phyloP scores from a whole-genome alignment of 2,888 invertebrate genomes.

The Aphodius sticticus region DNA sequence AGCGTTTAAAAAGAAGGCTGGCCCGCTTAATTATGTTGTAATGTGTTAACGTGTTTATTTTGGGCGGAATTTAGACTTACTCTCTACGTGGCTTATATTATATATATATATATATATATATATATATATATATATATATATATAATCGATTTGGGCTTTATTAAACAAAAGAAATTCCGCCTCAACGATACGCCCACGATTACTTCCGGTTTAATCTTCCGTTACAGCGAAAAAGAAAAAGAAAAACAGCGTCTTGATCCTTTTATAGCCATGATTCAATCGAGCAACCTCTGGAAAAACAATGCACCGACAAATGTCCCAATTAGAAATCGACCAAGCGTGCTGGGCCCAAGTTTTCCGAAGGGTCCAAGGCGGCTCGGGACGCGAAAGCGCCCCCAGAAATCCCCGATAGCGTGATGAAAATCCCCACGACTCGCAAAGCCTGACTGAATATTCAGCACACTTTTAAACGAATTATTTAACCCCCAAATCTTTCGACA shows the following conservation, averaged over 20 bases:
- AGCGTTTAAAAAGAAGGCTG: too few relatives aligned
- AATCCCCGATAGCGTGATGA: not conserved
- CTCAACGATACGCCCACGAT: not conserved
- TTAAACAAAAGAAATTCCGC: too few relatives aligned
- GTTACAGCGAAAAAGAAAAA: not conserved
- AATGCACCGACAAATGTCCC: not conserved
- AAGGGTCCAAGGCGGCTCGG: not conserved
- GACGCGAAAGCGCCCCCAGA: not conserved
- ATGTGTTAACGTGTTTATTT: too few relatives aligned
- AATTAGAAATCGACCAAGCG: not conserved
- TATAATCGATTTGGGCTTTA: too few relatives aligned
- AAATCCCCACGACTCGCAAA: not conserved
- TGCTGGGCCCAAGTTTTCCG: not conserved
- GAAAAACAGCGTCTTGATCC: not conserved
- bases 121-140: too few relatives aligned
- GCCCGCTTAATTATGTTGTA: too few relatives aligned
- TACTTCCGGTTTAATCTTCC: not conserved
- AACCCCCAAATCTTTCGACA: not conserved
- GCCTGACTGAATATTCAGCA: not conserved
- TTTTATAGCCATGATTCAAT: not conserved
- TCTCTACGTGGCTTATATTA: too few relatives aligned
- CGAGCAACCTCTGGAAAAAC: not conserved
- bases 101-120: too few relatives aligned
- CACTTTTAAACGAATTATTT: constrained; percentile 4
- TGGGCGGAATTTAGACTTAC: too few relatives aligned